These are phyloP conservation scores for Notothenia rossii DNA, from an alignment of 2,113 vertebrate species.

Conservation along the genomic window DNA sequence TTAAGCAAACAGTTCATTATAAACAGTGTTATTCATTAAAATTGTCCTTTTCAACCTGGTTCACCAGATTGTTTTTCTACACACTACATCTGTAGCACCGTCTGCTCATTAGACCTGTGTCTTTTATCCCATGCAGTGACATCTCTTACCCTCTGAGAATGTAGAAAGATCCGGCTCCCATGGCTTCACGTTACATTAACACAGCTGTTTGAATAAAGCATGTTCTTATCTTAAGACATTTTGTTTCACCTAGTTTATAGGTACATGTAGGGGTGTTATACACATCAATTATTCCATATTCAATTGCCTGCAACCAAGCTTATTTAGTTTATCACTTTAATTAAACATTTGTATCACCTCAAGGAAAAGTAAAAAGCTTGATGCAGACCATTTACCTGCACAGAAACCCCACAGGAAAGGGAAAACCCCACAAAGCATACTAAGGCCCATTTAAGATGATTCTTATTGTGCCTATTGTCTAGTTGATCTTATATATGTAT, in stretches of 20 bases:
- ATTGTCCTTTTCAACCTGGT: not conserved
- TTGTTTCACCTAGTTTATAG: too few relatives aligned
- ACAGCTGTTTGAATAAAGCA: not conserved
- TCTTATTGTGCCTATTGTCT: not conserved
- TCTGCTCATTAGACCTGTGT: constrained; percentile 7
- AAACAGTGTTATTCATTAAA: constrained; percentile 23
- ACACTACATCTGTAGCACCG: not conserved
- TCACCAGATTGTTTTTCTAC: not conserved
- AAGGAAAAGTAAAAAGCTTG: not conserved
- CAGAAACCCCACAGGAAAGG: too few relatives aligned
- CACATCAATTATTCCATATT: too few relatives aligned
- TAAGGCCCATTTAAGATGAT: too few relatives aligned
- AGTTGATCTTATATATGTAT: not conserved
- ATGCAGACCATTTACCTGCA: too few relatives aligned
- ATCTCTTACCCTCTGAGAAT: constrained; percentile 6
- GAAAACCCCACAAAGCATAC: too few relatives aligned
- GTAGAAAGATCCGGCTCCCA: not conserved
- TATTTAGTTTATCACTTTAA: too few relatives aligned
- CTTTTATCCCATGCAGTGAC: constrained; percentile 6
- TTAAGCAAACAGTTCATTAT: constrained; percentile 17
- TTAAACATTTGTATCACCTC: not conserved
- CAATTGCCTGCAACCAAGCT: too few relatives aligned
- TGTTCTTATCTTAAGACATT: not conserved
- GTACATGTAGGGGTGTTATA: too few relatives aligned
- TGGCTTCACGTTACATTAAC: not conserved